Percentiles rank a stretch among this genome's conserved stretches.
phyloP scores from a whole-genome alignment of 2,888 invertebrate species.

The Scelioninae gen. 2 region DNA sequence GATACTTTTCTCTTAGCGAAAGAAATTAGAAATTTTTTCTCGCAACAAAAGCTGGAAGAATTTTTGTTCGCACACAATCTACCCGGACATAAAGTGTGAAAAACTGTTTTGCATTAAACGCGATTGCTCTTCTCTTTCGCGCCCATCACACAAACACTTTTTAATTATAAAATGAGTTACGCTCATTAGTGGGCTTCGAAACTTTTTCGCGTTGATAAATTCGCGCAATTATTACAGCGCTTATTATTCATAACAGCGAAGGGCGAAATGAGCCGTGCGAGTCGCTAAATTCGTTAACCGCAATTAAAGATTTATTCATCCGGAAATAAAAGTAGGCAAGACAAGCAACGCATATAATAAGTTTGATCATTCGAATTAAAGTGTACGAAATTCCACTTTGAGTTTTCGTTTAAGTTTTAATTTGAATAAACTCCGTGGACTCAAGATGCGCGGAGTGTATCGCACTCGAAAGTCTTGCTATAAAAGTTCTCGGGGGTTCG shows the following conservation, averaged over 20 bases:
- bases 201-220: constrained; percentile 42
- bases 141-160: constrained; percentile 24
- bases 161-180: constrained; percentile 52
- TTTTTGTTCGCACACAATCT: neutral
- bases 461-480: constrained; percentile 31
- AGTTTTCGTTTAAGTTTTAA: constrained; percentile 37
- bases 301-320: constrained; percentile 27
- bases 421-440: constrained; percentile 38
- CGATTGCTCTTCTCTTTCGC: constrained; percentile 29
- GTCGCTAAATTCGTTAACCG: constrained; percentile 26
- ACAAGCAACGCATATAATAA: constrained; percentile 21
- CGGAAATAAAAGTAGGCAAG: constrained; percentile 24
- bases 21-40: neutral
- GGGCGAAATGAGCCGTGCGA: constrained; percentile 1
- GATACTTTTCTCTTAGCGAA: neutral
- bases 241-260: constrained; percentile 37
- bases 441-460: constrained; percentile 18
- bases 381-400: constrained; percentile 32
- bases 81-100: constrained; percentile 9
- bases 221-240: constrained; percentile 18
- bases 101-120: constrained; percentile 29
- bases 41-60: neutral
- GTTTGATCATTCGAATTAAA: constrained; percentile 41
- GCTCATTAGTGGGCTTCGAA: constrained; percentile 39
- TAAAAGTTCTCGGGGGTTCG: constrained; percentile 32